A percentile compares a stretch with the other conserved stretches of the same genome.
Conservation (phyloP, 2,113 vertebrate genomes). For the Sciurus niger region DNA sequence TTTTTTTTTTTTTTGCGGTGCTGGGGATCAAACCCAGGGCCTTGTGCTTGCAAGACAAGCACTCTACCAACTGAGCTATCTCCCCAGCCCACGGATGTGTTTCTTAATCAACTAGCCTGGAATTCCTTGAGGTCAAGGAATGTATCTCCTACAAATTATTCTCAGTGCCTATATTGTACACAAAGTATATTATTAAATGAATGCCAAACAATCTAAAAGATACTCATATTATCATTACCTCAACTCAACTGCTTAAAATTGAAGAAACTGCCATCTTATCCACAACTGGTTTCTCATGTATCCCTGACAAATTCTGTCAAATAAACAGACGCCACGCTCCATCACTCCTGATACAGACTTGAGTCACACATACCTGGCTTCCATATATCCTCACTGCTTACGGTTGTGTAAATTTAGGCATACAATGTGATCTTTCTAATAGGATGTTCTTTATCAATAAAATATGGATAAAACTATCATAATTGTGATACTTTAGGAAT, state of each 20-base stretch:
- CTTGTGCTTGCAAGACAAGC: no score
- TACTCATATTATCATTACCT: not conserved
- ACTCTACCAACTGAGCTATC: no score
- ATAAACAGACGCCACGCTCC: not conserved
- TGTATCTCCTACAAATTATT: not conserved
- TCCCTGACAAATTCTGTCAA: not conserved
- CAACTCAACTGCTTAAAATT: not conserved
- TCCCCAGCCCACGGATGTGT: not conserved
- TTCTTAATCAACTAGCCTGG: not conserved
- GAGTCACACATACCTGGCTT: not conserved
- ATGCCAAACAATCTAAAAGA: not conserved
- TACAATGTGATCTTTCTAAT: not conserved
- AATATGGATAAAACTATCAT: not conserved
- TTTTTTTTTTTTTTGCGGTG: no score
- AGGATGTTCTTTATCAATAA: not conserved
- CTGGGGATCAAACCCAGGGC: no score
- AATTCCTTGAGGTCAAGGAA: not conserved
- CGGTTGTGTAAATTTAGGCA: not conserved
- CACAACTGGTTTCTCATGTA: not conserved
- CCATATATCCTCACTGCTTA: not conserved
- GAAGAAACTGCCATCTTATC: not conserved
- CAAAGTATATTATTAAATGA: not conserved
- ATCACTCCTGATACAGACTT: not conserved
- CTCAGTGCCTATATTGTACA: not conserved
- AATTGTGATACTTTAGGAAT: not conserved